Evolutionary conservation across 2,888 invertebrate genomes (phyloP).

Genomic region (Cheilosia vernalis): DNA sequence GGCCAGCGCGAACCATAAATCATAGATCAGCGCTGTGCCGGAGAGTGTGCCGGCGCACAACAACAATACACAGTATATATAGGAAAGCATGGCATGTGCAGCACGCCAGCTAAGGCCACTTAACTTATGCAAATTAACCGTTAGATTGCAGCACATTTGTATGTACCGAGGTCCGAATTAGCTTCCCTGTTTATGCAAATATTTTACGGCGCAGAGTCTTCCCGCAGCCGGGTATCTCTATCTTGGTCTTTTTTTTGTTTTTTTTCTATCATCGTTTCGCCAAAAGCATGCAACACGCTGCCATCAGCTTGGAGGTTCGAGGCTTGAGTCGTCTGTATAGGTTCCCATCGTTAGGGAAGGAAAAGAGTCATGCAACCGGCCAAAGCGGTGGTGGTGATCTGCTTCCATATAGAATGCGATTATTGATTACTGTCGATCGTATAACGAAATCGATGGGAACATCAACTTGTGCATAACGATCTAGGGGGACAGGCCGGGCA

Average conservation of each 20-base stretch:
- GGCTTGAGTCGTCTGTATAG: not conserved
- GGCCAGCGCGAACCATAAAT: constrained; percentile 63
- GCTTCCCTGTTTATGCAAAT: constrained; percentile 74
- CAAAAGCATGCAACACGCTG: constrained; percentile 30
- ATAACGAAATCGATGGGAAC: constrained; percentile 69
- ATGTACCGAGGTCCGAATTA: constrained; percentile 68
- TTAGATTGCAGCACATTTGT: constrained; percentile 74
- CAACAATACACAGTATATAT: constrained; percentile 48
- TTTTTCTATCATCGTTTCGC: constrained; percentile 34
- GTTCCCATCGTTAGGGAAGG: constrained; percentile 48
- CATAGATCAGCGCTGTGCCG: constrained; percentile 63
- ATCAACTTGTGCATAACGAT: constrained; percentile 39
- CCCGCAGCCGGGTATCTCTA: constrained; percentile 64
- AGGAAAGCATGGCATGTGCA: constrained; percentile 62
- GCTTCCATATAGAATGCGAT: constrained; percentile 63
- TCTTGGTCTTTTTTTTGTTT: constrained; percentile 38
- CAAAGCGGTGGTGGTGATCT: constrained; percentile 44
- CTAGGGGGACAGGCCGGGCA: not conserved
- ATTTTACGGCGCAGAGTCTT: constrained; percentile 67
- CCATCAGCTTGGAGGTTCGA: not conserved
- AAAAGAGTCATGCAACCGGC: constrained; percentile 26
- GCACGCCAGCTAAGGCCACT: constrained; percentile 67
- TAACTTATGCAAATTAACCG: constrained; percentile 73
- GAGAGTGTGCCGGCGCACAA: constrained; percentile 22
- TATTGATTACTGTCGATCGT: constrained; percentile 70